Conservation (phyloP, 35 echinoderm and acorn worm genomes). For the Apostichopus californicus region DNA sequence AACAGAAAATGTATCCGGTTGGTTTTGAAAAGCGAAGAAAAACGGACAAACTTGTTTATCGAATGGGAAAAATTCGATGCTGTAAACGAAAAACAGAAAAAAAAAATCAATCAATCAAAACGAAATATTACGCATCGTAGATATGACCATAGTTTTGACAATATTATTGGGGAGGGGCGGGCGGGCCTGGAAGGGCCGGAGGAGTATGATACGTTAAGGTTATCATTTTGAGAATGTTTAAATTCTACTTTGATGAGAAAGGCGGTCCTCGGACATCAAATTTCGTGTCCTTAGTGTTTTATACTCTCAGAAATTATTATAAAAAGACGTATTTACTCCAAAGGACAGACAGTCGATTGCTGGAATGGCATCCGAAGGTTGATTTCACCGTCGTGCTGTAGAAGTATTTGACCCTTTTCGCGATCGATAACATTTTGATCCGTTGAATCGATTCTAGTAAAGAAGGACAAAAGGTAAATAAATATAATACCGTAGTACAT, state of each 20-base stretch:
- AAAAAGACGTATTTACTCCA: background rate
- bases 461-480: background rate
- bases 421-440: background rate
- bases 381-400: background rate
- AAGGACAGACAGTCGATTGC: constrained; percentile 3
- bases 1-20: background rate
- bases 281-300: too few relatives aligned
- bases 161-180: too few relatives aligned
- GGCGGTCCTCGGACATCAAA: too few relatives aligned
- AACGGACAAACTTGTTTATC: constrained; percentile 30
- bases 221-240: too few relatives aligned
- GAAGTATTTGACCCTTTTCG: background rate
- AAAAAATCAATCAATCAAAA: background rate
- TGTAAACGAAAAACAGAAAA: background rate
- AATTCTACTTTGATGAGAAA: too few relatives aligned
- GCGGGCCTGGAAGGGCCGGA: too few relatives aligned
- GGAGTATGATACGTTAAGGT: too few relatives aligned
- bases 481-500: too few relatives aligned
- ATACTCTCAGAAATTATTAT: too few relatives aligned
- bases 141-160: background rate
- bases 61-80: constrained; percentile 13
- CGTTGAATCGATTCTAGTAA: background rate
- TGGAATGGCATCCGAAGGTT: background rate
- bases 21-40: background rate
- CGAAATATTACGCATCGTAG: background rate